Conservation (phyloP, 2,888 invertebrate species). For the Caenorhabditis sp. region DNA sequence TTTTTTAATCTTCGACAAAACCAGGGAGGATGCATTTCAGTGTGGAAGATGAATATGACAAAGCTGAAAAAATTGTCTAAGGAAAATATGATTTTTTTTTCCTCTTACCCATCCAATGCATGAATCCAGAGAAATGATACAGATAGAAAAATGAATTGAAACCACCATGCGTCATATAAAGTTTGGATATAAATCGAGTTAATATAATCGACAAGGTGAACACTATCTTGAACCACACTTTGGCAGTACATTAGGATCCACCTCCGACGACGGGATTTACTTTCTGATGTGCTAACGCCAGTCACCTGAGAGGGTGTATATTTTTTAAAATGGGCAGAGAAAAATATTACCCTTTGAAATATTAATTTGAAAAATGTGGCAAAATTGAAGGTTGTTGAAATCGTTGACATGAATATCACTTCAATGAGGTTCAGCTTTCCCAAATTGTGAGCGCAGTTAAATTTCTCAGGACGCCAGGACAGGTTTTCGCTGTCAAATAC, state of each 20-base stretch:
- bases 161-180: constrained; percentile 30
- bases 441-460: neutral
- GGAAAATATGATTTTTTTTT: too few species aligned
- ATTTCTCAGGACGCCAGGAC: constrained; percentile 24
- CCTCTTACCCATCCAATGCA: constrained; percentile 29
- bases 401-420: constrained; percentile 1
- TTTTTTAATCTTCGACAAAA: neutral
- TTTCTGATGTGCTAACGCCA: constrained; percentile 22
- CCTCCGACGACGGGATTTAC: constrained; percentile 11
- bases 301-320: too few species aligned
- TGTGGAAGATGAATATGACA: neutral
- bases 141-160: constrained; percentile 34
- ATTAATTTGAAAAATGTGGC: constrained; percentile 33
- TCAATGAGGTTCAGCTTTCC: neutral
- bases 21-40: neutral
- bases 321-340: too few species aligned
- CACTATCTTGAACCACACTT: constrained; percentile 38
- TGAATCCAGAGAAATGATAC: constrained; percentile 35
- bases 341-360: neutral
- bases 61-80: neutral
- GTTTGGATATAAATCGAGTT: constrained; percentile 31
- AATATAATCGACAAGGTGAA: constrained; percentile 36
- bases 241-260: constrained; percentile 33
- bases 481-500: constrained; percentile 29
- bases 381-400: constrained; percentile 34